Base-by-base conservation (phyloP, 2,888 invertebrate genomes). In the Allacma fusca region DNA sequence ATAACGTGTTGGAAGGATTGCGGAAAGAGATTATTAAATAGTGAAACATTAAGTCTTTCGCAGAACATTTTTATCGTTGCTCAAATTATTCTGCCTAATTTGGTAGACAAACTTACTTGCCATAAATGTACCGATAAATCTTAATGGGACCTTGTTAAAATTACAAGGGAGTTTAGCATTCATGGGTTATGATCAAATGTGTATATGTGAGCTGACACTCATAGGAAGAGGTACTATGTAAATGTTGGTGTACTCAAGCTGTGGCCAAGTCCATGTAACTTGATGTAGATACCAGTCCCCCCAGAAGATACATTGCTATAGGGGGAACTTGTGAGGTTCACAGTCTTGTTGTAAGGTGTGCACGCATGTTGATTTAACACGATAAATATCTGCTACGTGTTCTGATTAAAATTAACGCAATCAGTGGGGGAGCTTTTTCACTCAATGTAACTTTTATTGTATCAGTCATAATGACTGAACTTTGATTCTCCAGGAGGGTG, bases 131-230 rank as follows among this genome's bases (percentile, higher is more conserved):
- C 57, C 59, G 72, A 65, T 74, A 74, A 74, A 65, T 74, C 74
- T 74, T 74, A 74, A 74, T 74, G 44, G 74, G 26, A 74, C 43
- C 74, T 74, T 74, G 74, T 74, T 74, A 74, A 64, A 74, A 74
- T 64, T 40, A 72, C 34, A 21, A 34, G 34, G 24, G n/a, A n/a
- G 50, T 13, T 50, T 50, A 19, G 50, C 50, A 50, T 50, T 50
- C 50, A 50, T 13, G 50, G 50, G 50, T 50, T 50, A 50, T 50
- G 50, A 50, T 50, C 50, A 50, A 34, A 34, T 34, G 34, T n/a
- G 34, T 34, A 34, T 34, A 34, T 34, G 9, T n/a, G n/a, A n/a
- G n/a, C n/a, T n/a, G n/a, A n/a, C n/a, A n/a, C n/a, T n/a, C 34
- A 34, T 34, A 34, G 34, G 34, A 34, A n/a, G n/a, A n/a, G n/a